phyloP scores from a whole-genome alignment of 2,113 vertebrate species.

The Myotis yumanensis region DNA sequence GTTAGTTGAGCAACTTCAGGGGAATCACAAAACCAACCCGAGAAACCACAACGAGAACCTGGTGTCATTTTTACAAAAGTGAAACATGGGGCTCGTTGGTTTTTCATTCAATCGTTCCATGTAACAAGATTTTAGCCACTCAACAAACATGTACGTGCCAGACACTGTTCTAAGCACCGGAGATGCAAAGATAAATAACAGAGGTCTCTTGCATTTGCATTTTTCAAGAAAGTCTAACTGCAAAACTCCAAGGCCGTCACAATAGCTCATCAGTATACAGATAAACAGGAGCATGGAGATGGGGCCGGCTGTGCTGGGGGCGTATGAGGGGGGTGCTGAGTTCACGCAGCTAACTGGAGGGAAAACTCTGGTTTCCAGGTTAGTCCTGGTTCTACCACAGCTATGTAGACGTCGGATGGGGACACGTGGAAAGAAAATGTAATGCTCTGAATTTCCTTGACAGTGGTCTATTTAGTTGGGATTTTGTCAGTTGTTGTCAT shows the following conservation, averaged over 20 bases:
- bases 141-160: not conserved
- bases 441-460: not conserved
- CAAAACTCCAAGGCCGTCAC: not conserved
- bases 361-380: not conserved
- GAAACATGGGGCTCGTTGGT: not conserved
- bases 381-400: not conserved
- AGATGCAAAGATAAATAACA: not conserved
- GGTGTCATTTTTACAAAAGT: not conserved
- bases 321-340: not conserved
- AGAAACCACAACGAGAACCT: not conserved
- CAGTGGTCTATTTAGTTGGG: not conserved
- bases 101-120: not conserved
- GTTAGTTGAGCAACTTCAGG: not conserved
- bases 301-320: not conserved
- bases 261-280: not conserved
- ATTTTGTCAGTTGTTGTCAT: not conserved
- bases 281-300: not conserved
- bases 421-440: not conserved
- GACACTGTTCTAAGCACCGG: not conserved
- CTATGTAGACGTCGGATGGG: not conserved
- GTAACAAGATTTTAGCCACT: not conserved
- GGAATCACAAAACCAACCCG: not conserved
- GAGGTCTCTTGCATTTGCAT: not conserved
- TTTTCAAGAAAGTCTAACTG: conserved; percentile 15
- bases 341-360: not conserved